phyloP scores from a whole-genome alignment of 2,888 invertebrate genomes.

The Agapetus fuscipes region DNA sequence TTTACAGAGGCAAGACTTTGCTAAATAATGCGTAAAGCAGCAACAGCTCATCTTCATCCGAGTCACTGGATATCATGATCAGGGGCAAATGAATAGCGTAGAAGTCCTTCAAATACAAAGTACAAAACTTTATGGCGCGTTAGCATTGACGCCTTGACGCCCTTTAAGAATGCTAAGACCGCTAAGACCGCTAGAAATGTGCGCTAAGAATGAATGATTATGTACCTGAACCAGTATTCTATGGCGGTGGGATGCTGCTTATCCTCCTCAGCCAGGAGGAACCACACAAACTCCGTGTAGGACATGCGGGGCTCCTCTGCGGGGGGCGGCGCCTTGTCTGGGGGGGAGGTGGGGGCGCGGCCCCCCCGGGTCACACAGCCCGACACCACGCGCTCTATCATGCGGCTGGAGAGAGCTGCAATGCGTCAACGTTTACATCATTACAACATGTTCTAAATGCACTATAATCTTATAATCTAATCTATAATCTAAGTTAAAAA shows the following conservation, averaged over 20 bases:
- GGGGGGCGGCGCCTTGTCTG: conserved; percentile 38
- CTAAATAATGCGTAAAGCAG: too few relatives aligned
- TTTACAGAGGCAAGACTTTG: conserved; percentile 3
- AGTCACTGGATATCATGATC: neutral
- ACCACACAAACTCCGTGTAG: conserved; percentile 99
- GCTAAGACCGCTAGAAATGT: too few relatives aligned
- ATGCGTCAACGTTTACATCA: conserved; percentile 19
- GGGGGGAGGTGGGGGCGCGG: conserved; percentile 36
- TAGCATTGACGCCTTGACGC: too few relatives aligned
- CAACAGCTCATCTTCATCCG: too few relatives aligned
- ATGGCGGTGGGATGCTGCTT: conserved; percentile 93
- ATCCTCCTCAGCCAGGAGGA: conserved; percentile 96
- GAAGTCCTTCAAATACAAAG: too few relatives aligned
- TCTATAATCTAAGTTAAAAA: too few relatives aligned
- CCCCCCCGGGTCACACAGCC: conserved; percentile 89
- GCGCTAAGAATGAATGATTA: too few relatives aligned
- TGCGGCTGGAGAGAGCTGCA: conserved; percentile 87
- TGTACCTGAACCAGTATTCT: conserved; percentile 84
- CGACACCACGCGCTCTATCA: conserved; percentile 95
- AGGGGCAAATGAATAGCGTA: neutral
- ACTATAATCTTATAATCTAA: too few relatives aligned
- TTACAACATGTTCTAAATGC: too few relatives aligned
- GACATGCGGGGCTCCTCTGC: conserved; percentile 81
- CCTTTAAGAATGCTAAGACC: too few relatives aligned
- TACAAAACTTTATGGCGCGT: too few relatives aligned